These are phyloP conservation scores for Azemiops feae DNA, from an alignment of 2,113 vertebrate genomes.

Conservation along the genomic window DNA sequence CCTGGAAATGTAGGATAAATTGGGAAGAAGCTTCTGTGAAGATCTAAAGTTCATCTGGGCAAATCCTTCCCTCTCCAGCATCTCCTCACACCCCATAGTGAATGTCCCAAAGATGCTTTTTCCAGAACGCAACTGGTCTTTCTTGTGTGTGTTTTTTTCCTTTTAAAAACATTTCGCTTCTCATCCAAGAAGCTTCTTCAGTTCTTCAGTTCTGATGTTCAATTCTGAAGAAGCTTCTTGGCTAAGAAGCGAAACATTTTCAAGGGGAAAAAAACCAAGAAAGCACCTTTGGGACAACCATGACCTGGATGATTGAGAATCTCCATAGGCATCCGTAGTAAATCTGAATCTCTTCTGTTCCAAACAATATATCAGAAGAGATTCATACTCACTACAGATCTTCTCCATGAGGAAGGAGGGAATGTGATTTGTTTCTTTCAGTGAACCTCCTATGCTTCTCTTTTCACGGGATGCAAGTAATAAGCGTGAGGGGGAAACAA, in stretches of 20 bases:
- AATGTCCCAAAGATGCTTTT: background rate
- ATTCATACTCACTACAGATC: background rate
- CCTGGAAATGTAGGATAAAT: background rate
- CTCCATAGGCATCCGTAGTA: background rate
- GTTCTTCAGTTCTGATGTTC: background rate
- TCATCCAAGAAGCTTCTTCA: background rate
- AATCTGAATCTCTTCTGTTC: background rate
- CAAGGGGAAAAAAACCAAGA: background rate
- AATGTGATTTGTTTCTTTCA: background rate
- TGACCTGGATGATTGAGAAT: background rate
- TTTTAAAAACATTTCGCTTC: background rate
- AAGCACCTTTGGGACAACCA: background rate
- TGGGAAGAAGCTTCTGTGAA: background rate
- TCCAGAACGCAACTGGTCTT: background rate
- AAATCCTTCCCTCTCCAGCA: background rate
- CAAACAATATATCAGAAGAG: background rate
- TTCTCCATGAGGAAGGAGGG: background rate
- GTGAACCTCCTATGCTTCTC: background rate
- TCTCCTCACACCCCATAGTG: background rate
- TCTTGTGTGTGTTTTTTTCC: background rate
- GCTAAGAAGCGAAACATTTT: background rate
- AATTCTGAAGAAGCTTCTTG: background rate
- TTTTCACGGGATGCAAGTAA: background rate
- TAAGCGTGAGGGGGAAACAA: background rate
- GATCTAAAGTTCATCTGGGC: background rate